Evolutionary conservation across 1,140 invertebrate genomes (phyloP).

Genomic region (Acromyrmex charruanus): DNA sequence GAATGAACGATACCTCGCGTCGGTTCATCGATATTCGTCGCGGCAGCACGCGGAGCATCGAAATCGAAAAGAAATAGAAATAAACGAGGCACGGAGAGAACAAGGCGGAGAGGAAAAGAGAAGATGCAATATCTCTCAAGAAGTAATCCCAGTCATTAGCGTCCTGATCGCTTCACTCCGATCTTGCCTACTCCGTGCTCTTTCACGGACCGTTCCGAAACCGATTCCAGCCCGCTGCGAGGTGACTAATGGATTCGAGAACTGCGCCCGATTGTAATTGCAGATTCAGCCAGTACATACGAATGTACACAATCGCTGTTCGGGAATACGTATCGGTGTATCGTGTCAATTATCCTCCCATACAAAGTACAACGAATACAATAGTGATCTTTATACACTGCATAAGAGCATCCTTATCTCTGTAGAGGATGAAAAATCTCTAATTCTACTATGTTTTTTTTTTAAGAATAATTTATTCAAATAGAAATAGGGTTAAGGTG

Average conservation of each 20-base stretch:
- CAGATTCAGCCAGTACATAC: constrained; percentile 70
- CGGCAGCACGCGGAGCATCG: constrained; percentile 36
- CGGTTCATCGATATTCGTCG: constrained; percentile 73
- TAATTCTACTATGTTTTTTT: background rate
- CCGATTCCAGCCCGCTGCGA: constrained; percentile 64
- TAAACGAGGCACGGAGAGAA: constrained; percentile 17
- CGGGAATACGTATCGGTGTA: constrained; percentile 39
- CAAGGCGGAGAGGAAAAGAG: constrained; percentile 49
- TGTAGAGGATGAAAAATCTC: background rate
- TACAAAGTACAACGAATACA: background rate
- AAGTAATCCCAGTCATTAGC: constrained; percentile 74
- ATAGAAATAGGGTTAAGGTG: background rate
- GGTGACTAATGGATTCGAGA: constrained; percentile 75
- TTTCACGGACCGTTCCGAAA: constrained; percentile 54
- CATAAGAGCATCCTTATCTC: background rate
- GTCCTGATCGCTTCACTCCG: constrained; percentile 70
- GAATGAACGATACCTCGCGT: constrained; percentile 58
- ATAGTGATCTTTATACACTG: constrained; percentile 6
- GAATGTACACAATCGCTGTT: constrained; percentile 43
- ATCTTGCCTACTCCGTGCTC: constrained; percentile 58
- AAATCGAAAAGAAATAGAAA: constrained; percentile 62
- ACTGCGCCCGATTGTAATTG: constrained; percentile 73
- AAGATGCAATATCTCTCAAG: constrained; percentile 70
- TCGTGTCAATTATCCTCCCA: constrained; percentile 7
- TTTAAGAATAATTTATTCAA: background rate